Conservation (phyloP, 2,888 invertebrate species). For the Rotaria sp. region DNA sequence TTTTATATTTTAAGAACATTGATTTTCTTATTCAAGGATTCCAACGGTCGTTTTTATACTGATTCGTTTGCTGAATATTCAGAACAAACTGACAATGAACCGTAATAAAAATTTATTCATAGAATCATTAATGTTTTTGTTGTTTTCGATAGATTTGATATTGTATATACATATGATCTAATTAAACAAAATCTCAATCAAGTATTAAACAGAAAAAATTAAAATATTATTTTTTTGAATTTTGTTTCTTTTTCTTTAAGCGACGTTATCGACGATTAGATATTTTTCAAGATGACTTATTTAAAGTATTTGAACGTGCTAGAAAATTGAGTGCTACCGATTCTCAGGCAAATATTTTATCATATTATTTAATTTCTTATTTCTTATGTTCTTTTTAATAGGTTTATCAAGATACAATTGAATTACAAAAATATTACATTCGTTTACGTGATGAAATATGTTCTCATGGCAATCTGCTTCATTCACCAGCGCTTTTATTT, state of each 20-base stretch:
- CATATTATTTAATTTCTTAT: neutral
- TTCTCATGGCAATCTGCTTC: conserved; percentile 69
- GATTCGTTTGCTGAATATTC: conserved; percentile 89
- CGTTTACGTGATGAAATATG: conserved; percentile 63
- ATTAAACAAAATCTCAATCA: conserved; percentile 80
- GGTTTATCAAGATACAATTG: conserved; percentile 67
- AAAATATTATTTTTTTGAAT: neutral
- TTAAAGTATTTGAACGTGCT: conserved; percentile 79
- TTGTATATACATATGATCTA: conserved; percentile 76
- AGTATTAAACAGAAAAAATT: conserved; percentile 45
- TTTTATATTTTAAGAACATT: neutral
- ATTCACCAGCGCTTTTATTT: conserved; percentile 78
- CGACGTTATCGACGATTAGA: conserved; percentile 86
- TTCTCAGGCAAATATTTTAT: conserved; percentile 59
- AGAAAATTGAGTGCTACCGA: conserved; percentile 78
- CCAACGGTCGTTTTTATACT: conserved; percentile 87
- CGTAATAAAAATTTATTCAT: conserved; percentile 60
- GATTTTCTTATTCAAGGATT: conserved; percentile 61
- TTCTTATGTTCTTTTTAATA: neutral
- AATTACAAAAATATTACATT: conserved; percentile 82
- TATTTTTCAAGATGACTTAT: conserved; percentile 90
- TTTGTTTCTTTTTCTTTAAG: conserved; percentile 54
- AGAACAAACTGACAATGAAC: conserved; percentile 68
- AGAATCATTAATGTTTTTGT: conserved; percentile 40
- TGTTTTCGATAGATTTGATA: conserved; percentile 44